Evolutionary conservation across 2,113 vertebrate species (phyloP).

Genomic region (Hystrix cristata): DNA sequence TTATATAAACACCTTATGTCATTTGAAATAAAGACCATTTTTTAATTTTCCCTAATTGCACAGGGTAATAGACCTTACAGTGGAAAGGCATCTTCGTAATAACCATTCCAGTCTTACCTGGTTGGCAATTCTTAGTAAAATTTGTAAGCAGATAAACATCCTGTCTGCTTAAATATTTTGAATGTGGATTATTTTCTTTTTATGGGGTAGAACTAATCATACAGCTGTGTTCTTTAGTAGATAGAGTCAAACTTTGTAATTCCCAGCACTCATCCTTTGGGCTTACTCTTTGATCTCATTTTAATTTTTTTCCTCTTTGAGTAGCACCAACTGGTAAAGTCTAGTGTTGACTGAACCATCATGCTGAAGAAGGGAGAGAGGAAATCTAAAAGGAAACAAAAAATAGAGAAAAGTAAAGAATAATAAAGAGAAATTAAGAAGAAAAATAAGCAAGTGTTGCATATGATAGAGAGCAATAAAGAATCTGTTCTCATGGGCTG

Average conservation of each 20-base stretch:
- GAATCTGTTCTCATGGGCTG: not conserved
- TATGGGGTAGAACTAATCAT: not conserved
- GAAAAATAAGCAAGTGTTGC: not conserved
- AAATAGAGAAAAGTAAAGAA: not conserved
- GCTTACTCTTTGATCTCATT: not conserved
- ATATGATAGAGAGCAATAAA: not conserved
- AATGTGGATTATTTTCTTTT: not conserved
- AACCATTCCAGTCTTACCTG: not conserved
- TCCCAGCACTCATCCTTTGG: not conserved
- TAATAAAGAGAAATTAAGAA: conserved; percentile 19
- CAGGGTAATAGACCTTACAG: not conserved
- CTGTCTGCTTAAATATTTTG: not conserved
- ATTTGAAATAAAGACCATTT: conserved; percentile 39
- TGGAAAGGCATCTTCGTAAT: not conserved
- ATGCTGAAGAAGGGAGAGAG: not conserved
- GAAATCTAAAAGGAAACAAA: conserved; percentile 15
- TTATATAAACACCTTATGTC: not conserved
- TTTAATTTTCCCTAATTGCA: not conserved
- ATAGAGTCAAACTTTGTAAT: not conserved
- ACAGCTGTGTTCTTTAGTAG: not conserved
- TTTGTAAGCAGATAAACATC: not conserved
- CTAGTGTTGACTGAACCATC: not conserved
- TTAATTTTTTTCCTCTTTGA: not conserved
- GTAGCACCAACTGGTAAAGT: not conserved
- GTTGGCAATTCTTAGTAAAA: not conserved